Conservation (phyloP, 1,140 invertebrate species). For the Zaprionus vittiger region DNA sequence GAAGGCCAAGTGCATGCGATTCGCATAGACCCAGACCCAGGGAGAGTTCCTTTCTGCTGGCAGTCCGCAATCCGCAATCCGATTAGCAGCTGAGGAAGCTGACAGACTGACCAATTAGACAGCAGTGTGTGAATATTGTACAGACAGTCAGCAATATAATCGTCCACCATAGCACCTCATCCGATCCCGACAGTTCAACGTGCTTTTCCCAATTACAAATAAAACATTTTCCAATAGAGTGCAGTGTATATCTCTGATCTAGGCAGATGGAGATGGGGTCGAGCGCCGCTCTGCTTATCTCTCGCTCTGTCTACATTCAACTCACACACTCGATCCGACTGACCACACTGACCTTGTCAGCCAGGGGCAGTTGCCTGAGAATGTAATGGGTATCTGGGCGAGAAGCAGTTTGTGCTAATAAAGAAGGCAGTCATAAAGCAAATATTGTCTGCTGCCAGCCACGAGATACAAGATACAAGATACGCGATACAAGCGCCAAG, state of each 20-base stretch:
- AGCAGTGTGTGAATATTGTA: neutral
- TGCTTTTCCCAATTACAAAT: neutral
- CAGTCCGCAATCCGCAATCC: neutral
- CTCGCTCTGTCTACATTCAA: constrained; percentile 41
- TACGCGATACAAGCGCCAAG: constrained; percentile 20
- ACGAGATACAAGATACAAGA: constrained; percentile 20
- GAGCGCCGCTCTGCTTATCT: too few species aligned
- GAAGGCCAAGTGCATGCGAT: constrained; percentile 75
- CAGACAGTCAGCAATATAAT: neutral
- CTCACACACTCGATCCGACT: neutral
- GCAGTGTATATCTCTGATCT: too few species aligned
- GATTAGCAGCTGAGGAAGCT: neutral
- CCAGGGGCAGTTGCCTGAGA: constrained; percentile 18
- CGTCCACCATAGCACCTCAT: neutral
- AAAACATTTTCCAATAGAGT: neutral
- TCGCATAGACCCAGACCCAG: constrained; percentile 39
- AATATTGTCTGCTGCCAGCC: constrained; percentile 33
- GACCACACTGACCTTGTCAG: neutral
- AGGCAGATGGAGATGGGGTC: too few species aligned
- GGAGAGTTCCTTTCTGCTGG: neutral
- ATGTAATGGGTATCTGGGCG: constrained; percentile 31
- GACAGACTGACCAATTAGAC: neutral
- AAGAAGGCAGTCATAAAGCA: constrained; percentile 43
- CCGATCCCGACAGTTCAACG: constrained; percentile 9
- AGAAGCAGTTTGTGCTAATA: constrained; percentile 48